Base-by-base conservation (phyloP, 2,888 invertebrate species). In the Tetragonisca angustula region DNA sequence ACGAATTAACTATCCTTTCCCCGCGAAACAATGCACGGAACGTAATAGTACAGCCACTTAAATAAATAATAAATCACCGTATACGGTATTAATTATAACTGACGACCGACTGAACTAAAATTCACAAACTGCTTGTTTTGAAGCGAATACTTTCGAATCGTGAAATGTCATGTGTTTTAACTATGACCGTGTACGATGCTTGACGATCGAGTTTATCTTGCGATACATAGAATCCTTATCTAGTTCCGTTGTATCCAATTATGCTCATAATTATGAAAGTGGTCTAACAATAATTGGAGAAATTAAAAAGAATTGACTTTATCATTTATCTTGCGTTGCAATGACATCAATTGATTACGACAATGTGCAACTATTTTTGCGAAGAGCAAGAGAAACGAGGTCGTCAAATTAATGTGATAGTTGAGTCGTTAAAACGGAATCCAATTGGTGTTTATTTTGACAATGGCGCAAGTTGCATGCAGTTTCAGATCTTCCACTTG, bases 191-290 rank as follows among this genome's bases (percentile, higher is more conserved):
- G 70, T 67, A 32, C 75, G 59, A 68, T 61, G 54, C 43, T 43
- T 36, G 36, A 49, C n/a, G 76, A 76, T 79, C 62, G 36, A 68
- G 71, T 76, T 76, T 83, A 79, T 79, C 79, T 61, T 15, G 70
- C 74, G 76, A 73, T 80, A 43, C 76, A 80, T 80, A 80, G 73
- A 83, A 74, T 77, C 64, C 32, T 77, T 76, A 77, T 83, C 76
- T 73, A 61, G 52, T 61, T 49, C 67, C 65, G 27, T 73, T 59
- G 52, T 56, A 27, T 80, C 83, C 71, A 80, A 83, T 83, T 74
- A 83, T 70, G 62, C 54, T 21, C 43, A 43, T 43, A 43, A 43
- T 43, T 43, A 43, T 43, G 43, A 43, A 43, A 43, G 43, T 11
- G 43, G 43, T 43, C 43, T 43, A 43, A 43, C 43, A 43, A 9